Base-by-base conservation (phyloP, 2,888 invertebrate species). In the Hofmannophila pseudospretella region DNA sequence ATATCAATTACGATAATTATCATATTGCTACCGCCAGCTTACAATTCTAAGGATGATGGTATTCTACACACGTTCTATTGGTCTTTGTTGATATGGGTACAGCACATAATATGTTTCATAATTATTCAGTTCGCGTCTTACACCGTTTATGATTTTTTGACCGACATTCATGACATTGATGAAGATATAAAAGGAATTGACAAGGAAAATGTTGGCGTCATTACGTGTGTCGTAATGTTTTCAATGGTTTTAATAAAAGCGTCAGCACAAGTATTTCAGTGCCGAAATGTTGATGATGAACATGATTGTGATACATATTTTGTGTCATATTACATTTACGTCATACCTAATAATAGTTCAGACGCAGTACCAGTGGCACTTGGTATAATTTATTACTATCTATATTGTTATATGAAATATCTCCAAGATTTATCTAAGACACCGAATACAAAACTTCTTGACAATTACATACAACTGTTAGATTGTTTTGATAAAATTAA, bases 401-500 rank as follows among this genome's bases (percentile, higher is more conserved):
- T 23, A n/a, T 23, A 23, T n/a, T 23, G 23, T n/a, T 23, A n/a
- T 23, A n/a, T 23, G n/a, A 23, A 23, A 4, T 23, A 23, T 23
- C n/a, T 23, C n/a, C 7, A 2, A n/a, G n/a, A n/a, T n/a, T 23
- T 4, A n/a, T 23, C n/a, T 8, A 23, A n/a, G 8, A 23, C 3
- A 23, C n/a, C 2, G 4, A 2, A n/a, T 4, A 23, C 2, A n/a
- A n/a, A 8, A 23, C 23, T 23, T 23, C n/a, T 23, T 23, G n/a
- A n/a, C 4, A 5, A 10, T 20, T 45, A 42, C 12, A 32, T 32
- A 5, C 23, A 20, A 7, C 3, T 45, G 0, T n/a, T 32, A 8
- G 27, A 37, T 3, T 19, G 29, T 23, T 34, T 20, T 3, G 32
- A 42, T 23, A 34, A 32, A 32, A 38, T 45, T 10, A 41, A 10